These are phyloP conservation scores for Pitta sordida DNA, from an alignment of 2,113 vertebrate species.

Conservation along the genomic window DNA sequence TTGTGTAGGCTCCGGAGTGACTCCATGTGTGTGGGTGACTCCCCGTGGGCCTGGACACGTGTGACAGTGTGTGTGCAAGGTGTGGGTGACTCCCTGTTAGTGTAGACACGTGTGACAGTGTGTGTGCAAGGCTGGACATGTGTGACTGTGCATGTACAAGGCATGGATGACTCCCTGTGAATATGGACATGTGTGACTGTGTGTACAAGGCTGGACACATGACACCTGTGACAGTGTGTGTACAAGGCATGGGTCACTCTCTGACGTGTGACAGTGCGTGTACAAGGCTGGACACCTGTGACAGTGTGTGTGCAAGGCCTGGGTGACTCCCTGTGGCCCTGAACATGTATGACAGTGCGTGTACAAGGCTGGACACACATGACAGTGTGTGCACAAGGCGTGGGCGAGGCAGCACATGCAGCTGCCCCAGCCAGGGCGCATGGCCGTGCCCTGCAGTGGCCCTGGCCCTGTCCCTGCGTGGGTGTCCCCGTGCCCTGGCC, in stretches of 20 bases:
- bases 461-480: rapidly evolving
- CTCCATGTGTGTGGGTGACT: too few species aligned
- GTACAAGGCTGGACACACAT: not conserved
- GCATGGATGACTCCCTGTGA: not conserved
- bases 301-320: not conserved
- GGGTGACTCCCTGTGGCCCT: not conserved
- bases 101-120: not conserved
- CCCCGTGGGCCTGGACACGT: too few species aligned
- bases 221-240: not conserved
- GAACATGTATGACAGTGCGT: not conserved
- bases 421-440: not conserved
- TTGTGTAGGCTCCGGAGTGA: too few species aligned
- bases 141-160: not conserved
- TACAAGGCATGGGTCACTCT: too few species aligned
- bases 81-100: not conserved
- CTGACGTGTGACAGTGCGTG: too few species aligned
- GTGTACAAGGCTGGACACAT: not conserved
- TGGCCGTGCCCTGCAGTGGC: not conserved
- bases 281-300: rapidly evolving
- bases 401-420: not conserved
- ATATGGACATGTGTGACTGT: not conserved
- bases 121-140: not conserved
- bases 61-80: not conserved
- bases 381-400: not conserved
- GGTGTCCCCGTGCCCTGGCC: rapidly evolving